Percentiles rank a stretch among this genome's conserved stretches.
phyloP scores from a whole-genome alignment of 1,140 invertebrate genomes.

The Bombus breviceps region DNA sequence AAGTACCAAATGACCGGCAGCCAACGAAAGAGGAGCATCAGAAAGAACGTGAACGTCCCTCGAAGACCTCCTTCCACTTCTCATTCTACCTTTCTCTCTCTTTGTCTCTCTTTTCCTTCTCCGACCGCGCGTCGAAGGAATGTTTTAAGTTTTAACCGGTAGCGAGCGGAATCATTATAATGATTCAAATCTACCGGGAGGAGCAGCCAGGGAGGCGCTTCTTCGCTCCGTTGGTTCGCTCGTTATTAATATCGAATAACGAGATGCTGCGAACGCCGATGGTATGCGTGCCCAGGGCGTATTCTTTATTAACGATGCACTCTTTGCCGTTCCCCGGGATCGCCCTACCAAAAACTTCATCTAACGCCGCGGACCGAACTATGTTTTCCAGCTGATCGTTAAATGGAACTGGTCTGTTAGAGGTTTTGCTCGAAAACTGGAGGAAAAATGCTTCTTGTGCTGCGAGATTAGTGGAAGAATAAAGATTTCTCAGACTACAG shows the following conservation, averaged over 20 bases:
- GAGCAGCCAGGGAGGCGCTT: slow-evolving; percentile 19
- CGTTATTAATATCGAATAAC: slow-evolving; percentile 81
- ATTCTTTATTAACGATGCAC: slow-evolving; percentile 80
- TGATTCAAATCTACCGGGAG: slow-evolving; percentile 74
- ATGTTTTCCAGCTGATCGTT: slow-evolving; percentile 50
- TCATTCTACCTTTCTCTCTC: background rate
- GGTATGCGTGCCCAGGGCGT: slow-evolving; percentile 71
- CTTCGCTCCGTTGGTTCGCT: slow-evolving; percentile 59
- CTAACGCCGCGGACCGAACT: slow-evolving; percentile 35
- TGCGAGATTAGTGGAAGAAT: background rate
- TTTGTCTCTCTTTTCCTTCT: background rate
- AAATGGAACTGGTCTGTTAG: slow-evolving; percentile 26
- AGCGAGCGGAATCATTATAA: slow-evolving; percentile 79
- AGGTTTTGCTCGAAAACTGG: background rate
- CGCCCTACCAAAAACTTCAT: slow-evolving; percentile 71
- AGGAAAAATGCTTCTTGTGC: background rate
- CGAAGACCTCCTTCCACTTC: background rate
- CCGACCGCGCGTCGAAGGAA: slow-evolving; percentile 57
- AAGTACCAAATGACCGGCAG: slow-evolving; percentile 68
- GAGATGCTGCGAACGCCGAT: slow-evolving; percentile 74
- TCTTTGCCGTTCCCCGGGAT: slow-evolving; percentile 64
- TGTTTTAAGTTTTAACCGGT: slow-evolving; percentile 76
- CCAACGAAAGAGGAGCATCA: slow-evolving; percentile 36
- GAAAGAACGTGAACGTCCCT: slow-evolving; percentile 29
- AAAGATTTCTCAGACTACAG: background rate